Conservation (phyloP, 2,113 vertebrate species). For the Apistogramma diplotaenia region DNA sequence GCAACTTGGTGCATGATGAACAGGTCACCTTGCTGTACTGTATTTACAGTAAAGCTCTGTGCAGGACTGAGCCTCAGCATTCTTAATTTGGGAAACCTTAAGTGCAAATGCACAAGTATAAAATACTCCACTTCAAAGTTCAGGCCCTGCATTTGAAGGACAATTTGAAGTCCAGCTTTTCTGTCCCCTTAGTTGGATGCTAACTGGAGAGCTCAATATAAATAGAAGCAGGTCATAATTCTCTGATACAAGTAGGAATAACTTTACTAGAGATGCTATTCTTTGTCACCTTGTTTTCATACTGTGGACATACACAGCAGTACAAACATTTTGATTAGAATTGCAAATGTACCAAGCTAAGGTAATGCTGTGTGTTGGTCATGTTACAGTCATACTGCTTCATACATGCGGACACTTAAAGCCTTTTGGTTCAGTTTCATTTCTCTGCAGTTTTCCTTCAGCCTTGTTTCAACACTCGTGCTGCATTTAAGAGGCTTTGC, state of each 20-base stretch:
- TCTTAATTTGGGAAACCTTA: neutral
- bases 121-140: neutral
- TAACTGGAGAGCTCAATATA: neutral
- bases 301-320: neutral
- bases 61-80: neutral
- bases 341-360: neutral
- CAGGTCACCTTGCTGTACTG: no score
- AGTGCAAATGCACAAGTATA: neutral
- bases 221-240: neutral
- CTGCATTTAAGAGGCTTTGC: neutral
- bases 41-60: neutral
- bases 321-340: neutral
- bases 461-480: no score
- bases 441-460: neutral
- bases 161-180: neutral
- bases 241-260: neutral
- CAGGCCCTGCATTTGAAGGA: no score
- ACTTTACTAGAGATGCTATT: neutral
- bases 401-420: neutral
- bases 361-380: neutral
- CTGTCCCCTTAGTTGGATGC: neutral
- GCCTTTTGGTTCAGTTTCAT: neutral
- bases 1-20: neutral
- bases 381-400: neutral
- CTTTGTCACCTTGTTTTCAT: neutral